Evolutionary conservation across 2,113 vertebrate genomes (phyloP).

Genomic region (Phylloscopus whistleri): DNA sequence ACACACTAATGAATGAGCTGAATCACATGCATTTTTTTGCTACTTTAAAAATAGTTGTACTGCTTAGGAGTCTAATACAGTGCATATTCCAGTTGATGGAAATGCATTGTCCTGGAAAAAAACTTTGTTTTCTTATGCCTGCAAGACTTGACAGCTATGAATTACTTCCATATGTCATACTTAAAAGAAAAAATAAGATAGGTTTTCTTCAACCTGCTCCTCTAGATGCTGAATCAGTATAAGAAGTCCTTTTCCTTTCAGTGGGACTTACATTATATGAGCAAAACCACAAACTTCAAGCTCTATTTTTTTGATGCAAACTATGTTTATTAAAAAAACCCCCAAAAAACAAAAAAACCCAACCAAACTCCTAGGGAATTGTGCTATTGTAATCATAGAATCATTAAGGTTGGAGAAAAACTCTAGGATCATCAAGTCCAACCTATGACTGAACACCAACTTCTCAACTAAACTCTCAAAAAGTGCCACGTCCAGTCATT

Average conservation of each 20-base stretch:
- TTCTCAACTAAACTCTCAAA: neutral
- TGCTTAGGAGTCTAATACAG: neutral
- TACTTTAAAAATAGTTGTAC: neutral
- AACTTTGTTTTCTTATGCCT: neutral
- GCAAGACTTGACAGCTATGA: neutral
- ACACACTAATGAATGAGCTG: neutral
- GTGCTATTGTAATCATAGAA: neutral
- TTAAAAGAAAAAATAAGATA: neutral
- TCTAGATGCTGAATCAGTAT: neutral
- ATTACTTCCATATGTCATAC: neutral
- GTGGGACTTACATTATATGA: neutral
- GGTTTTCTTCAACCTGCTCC: neutral
- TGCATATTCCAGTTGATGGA: neutral
- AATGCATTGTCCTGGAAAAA: neutral
- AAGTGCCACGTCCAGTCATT: fast-evolving
- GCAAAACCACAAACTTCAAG: neutral
- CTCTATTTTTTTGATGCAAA: neutral
- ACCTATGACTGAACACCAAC: neutral
- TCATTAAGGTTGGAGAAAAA: neutral
- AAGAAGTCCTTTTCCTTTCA: neutral
- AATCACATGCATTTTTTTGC: neutral
- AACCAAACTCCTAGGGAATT: neutral
- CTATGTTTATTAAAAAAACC: neutral
- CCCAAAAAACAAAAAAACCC: neutral
- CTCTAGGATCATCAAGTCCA: no score